Evolutionary conservation across 2,113 vertebrate genomes (phyloP).

Genomic region (Pogonocichla stellata): DNA sequence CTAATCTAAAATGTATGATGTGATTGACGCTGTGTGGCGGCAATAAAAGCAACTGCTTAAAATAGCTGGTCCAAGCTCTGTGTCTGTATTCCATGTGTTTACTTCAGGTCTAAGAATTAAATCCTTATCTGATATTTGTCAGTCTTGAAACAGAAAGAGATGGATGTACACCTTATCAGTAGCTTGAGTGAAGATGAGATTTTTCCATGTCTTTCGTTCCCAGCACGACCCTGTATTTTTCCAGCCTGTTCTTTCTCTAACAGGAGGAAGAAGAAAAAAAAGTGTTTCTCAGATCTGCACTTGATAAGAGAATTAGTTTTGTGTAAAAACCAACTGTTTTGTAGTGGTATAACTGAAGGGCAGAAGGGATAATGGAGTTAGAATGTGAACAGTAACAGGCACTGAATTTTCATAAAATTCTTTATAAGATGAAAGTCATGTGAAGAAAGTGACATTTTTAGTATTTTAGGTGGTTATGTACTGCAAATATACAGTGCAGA

Average conservation of each 20-base stretch:
- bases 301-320: background rate
- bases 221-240: background rate
- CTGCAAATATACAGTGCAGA: accelerated
- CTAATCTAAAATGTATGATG: background rate
- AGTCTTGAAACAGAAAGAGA: background rate
- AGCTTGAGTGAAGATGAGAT: background rate
- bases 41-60: background rate
- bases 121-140: background rate
- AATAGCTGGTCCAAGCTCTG: background rate
- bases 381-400: accelerated
- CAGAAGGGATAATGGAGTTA: background rate
- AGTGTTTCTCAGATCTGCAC: background rate
- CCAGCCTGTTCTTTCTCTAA: background rate
- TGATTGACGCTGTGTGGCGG: background rate
- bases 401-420: background rate
- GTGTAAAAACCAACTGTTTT: background rate
- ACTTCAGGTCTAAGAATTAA: background rate
- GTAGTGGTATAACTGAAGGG: background rate
- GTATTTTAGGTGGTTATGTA: background rate
- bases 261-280: background rate
- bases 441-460: background rate
- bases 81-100: background rate
- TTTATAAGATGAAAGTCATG: background rate
- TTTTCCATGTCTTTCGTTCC: background rate
- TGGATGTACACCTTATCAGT: background rate